These are phyloP conservation scores for Silvanus unidentatus DNA, from an alignment of 2,888 invertebrate species.

Conservation along the genomic window DNA sequence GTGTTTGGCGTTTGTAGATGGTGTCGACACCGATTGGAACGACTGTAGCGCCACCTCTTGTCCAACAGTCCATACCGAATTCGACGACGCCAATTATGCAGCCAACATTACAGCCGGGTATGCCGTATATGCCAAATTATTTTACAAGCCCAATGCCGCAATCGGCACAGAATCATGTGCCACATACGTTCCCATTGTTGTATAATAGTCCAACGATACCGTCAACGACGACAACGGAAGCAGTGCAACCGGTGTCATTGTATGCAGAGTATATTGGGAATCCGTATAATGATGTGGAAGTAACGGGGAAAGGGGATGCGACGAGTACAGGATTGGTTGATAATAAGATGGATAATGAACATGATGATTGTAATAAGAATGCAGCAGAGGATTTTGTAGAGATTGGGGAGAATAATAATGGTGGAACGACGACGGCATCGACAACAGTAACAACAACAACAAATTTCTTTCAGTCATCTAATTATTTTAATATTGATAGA, in stretches of 20 bases:
- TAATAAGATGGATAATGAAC: not conserved
- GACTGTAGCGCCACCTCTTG: conserved; percentile 9
- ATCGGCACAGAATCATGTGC: conserved; percentile 18
- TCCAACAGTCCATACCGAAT: conserved; percentile 14
- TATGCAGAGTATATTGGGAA: conserved; percentile 55
- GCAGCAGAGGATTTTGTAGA: too few species aligned
- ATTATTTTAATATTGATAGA: conserved; percentile 56
- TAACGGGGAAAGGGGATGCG: conserved; percentile 13
- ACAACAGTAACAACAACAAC: conserved; percentile 11
- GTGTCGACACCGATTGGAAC: conserved; percentile 59
- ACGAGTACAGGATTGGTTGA: conserved; percentile 9
- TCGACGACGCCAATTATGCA: conserved; percentile 25
- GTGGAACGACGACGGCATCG: not conserved
- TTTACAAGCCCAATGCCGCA: conserved; percentile 15
- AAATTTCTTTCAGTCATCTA: conserved; percentile 55
- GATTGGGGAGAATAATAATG: not conserved
- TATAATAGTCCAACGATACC: conserved; percentile 31
- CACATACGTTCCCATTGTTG: conserved; percentile 41
- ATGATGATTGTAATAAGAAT: conserved; percentile 19
- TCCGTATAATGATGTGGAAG: conserved; percentile 47
- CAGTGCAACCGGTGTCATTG: conserved; percentile 39
- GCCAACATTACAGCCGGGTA: conserved; percentile 31
- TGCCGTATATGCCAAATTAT: conserved; percentile 32
- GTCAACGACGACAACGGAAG: conserved; percentile 27
- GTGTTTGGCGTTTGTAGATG: conserved; percentile 47